phyloP scores from a whole-genome alignment of 2,888 invertebrate species.

The Bhutanitis thaidina region DNA sequence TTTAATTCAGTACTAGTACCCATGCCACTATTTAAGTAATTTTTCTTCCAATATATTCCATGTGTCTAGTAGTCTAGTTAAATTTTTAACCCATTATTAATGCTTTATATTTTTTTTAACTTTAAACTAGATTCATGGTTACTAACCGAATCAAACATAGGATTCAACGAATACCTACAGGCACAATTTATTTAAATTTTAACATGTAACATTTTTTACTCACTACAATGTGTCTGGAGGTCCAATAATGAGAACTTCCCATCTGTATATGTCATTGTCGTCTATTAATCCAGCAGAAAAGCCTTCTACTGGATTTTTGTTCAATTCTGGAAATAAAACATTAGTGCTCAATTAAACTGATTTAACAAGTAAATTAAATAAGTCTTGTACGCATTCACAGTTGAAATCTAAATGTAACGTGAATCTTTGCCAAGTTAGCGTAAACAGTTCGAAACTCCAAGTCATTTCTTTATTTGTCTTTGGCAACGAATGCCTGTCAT shows the following conservation, averaged over 20 bases:
- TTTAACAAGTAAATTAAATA: neutral
- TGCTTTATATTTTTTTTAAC: too few species aligned
- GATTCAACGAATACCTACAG: too few species aligned
- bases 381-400: slow-evolving; percentile 35
- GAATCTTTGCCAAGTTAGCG: slow-evolving; percentile 46
- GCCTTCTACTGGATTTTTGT: slow-evolving; percentile 99
- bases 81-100: too few species aligned
- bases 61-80: too few species aligned
- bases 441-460: slow-evolving; percentile 44
- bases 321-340: slow-evolving; percentile 88
- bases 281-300: slow-evolving; percentile 99
- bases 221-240: slow-evolving; percentile 99
- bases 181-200: too few species aligned
- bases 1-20: too few species aligned
- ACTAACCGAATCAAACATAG: too few species aligned
- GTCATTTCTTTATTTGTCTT: slow-evolving; percentile 43
- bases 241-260: slow-evolving; percentile 99
- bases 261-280: slow-evolving; percentile 99
- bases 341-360: neutral
- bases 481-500: slow-evolving; percentile 52
- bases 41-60: too few species aligned
- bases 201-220: slow-evolving; percentile 63
- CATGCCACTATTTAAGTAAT: too few species aligned
- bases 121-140: too few species aligned
- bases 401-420: slow-evolving; percentile 29